Evolutionary conservation across 2,888 invertebrate species (phyloP).

Genomic region (Cephus spinipes): DNA sequence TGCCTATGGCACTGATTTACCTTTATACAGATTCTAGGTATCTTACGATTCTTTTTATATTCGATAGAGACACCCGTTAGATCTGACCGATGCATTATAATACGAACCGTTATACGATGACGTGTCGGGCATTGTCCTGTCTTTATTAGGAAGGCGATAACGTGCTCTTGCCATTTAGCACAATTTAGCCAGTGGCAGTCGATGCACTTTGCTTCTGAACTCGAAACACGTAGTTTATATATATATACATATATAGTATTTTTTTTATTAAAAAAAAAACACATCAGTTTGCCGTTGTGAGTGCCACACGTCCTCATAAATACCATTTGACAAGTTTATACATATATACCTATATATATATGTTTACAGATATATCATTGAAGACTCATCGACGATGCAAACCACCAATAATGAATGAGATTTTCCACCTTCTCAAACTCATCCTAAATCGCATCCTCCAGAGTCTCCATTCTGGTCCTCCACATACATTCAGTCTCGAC

Average conservation of each 20-base stretch:
- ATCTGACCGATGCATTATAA: neutral
- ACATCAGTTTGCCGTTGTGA: too few species aligned
- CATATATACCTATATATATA: too few species aligned
- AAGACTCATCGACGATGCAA: neutral
- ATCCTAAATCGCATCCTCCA: neutral
- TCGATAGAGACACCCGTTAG: neutral
- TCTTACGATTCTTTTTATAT: neutral
- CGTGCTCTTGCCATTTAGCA: slow-evolving; percentile 43
- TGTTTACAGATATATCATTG: neutral
- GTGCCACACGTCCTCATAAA: too few species aligned
- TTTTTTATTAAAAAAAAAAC: too few species aligned
- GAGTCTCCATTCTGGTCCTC: neutral
- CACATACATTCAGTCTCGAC: neutral
- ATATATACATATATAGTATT: neutral
- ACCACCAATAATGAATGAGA: neutral
- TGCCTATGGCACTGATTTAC: neutral
- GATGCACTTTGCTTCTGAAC: slow-evolving; percentile 1
- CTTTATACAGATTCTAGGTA: neutral
- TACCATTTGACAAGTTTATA: neutral
- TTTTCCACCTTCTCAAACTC: neutral
- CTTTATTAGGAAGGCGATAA: slow-evolving; percentile 16
- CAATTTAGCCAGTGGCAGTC: slow-evolving; percentile 37
- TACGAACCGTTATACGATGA: slow-evolving; percentile 1
- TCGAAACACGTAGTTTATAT: neutral
- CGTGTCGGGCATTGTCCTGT: slow-evolving; percentile 3